Base-by-base conservation (phyloP, 2,888 invertebrate genomes). In the Heliconius ismenius region DNA sequence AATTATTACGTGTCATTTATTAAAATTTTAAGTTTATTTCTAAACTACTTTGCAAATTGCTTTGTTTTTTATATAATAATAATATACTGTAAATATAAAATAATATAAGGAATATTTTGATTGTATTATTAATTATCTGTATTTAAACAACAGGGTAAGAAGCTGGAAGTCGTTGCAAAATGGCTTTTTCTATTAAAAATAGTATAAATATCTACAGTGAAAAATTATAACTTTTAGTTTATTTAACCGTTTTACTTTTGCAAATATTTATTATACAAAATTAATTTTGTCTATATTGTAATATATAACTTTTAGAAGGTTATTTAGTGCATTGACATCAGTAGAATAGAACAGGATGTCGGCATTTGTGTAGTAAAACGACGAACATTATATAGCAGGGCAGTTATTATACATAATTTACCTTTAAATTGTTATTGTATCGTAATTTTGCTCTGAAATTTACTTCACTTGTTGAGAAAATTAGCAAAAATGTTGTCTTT, bases 1-100 rank as follows among this genome's bases (percentile, higher is more conserved):
- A 13, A 68, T 74, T 68, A 75, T 69, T 75, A 75, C 62, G 18
- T 43, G 75, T 75, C 75, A 75, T 43, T 69, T 26, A 3, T 68
- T 60, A 26, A 67, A 65, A 68, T 10, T 67, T 26, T 1, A 36
- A 54, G 39, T n/a, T 43, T 54, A 15, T 39, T 18, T 49, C 3
- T 49, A 39, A 39, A 18, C 32, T 36, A 28, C 11, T 65, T 65
- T 36, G 18, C 18, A 63, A 65, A 65, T 18, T 26, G 28, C 10
- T 21, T 21, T 32, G 64, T 64, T 36, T 32, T 36, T 15, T 9
- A 43, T 18, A 36, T 65, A 21, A 32, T 64, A 39, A 39, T 39
- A 39, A 3, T 39, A 39, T 39, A 64, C 15, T 15, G 43, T 18
- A 63, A 63, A 15, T 28, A 63, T 15, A 28, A 18, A 15, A 63